Base-by-base conservation (phyloP, 1,140 invertebrate species). In the Ceratosolen fusciceps region DNA sequence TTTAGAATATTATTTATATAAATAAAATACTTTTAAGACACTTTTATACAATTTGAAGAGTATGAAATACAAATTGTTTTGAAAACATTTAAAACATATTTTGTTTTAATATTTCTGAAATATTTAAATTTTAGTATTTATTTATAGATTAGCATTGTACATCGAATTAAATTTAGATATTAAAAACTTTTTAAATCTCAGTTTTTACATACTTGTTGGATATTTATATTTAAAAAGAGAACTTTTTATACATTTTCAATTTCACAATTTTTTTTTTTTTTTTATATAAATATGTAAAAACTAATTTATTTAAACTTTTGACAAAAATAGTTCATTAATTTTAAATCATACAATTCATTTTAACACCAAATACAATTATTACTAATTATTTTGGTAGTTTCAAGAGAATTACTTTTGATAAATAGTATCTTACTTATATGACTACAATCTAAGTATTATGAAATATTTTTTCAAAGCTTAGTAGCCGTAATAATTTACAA, bases 121-220 rank as follows among this genome's bases (percentile, higher is more conserved):
- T n/a, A n/a, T n/a, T n/a, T n/a, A n/a, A n/a, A n/a, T n/a, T n/a
- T 72, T 24, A 52, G n/a, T 56, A 54, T 29, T 72, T 34, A 12
- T 72, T 54, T 54, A 49, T 72, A 56, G 54, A n/a, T 72, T 54
- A 34, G 29, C 24, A 19, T 14, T 47, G 37, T 26, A 70, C 49
- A 47, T 26, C 49, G 26, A 49, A n/a, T 49, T 49, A 0, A 8
- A 37, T 37, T 4, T 2, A n/a, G 5, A 21, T 65, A 4, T 37
- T 65, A 65, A 37, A 9, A 37, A 37, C 37, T 65, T 65, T 65
- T 65, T n/a, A 21, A 65, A 65, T 65, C 60, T 37, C 60, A 65
- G 31, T 65, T 37, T 31, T 37, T 62, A 62, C 10, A 34, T 62
- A 31, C 2, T 62, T 16, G 19, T 62, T 29, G 26, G 3, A 37